Percentiles rank a stretch among this genome's conserved stretches.
Conservation (phyloP, 2,888 invertebrate genomes). For the Pherbina coryleti region DNA sequence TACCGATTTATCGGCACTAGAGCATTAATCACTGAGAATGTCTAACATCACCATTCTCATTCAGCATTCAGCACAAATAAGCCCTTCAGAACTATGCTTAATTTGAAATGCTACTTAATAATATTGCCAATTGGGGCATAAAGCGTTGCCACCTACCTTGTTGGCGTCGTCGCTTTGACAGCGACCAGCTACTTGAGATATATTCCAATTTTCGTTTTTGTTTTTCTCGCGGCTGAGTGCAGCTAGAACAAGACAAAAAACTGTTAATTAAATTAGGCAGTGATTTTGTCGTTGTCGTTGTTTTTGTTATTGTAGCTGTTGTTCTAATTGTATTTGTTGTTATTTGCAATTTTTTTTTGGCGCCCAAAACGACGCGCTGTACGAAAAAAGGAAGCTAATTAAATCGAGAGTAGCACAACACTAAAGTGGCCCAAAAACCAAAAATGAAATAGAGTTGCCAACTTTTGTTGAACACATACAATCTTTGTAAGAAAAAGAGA, state of each 20-base stretch:
- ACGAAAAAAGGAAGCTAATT: not conserved
- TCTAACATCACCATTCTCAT: no score
- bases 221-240: not conserved
- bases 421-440: not conserved
- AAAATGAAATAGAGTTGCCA: no score
- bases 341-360: no score
- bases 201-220: slow-evolving; percentile 4
- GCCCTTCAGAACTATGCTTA: no score
- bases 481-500: no score
- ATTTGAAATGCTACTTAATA: no score
- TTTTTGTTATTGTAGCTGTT: not conserved
- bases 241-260: not conserved
- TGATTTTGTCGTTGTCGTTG: not conserved
- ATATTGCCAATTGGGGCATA: no score
- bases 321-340: not conserved
- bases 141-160: not conserved
- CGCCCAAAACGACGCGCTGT: not conserved
- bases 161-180: not conserved
- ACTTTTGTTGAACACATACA: no score
- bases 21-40: no score
- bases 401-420: not conserved
- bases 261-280: not conserved
- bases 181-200: no score
- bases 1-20: no score
- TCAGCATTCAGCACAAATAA: no score